Evolutionary conservation across 2,888 invertebrate genomes (phyloP).

Genomic region (Sicus ferrugineus): DNA sequence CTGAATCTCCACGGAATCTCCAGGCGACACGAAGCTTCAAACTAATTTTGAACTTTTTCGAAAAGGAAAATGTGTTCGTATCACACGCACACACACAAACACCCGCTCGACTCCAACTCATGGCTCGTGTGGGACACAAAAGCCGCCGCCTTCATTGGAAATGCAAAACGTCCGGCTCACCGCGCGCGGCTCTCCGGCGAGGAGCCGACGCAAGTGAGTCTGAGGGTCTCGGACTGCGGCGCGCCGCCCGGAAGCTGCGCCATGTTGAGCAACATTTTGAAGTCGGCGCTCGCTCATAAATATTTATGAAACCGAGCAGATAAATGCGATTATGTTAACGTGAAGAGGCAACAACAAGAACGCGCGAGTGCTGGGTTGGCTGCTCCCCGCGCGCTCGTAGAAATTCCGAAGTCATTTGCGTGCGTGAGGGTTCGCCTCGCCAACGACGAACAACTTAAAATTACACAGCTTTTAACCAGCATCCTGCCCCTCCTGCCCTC

Average conservation of each 20-base stretch:
- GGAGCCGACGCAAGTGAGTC: not conserved
- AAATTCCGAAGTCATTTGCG: conserved; percentile 20
- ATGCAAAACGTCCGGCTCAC: conserved; percentile 3
- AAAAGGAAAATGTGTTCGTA: too few species aligned
- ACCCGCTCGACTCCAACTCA: too few species aligned
- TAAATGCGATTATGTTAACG: not conserved
- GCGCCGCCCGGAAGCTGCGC: not conserved
- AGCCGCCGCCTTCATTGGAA: not conserved
- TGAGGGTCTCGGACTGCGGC: not conserved
- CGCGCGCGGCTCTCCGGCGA: too few species aligned
- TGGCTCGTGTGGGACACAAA: too few species aligned
- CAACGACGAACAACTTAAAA: conserved; percentile 13
- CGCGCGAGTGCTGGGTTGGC: not conserved
- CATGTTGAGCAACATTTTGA: too few species aligned
- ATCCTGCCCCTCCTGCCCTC: not conserved
- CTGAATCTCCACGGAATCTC: too few species aligned
- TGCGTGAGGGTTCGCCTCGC: conserved; percentile 7
- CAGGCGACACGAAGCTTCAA: too few species aligned
- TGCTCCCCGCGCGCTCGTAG: not conserved
- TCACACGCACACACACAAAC: too few species aligned
- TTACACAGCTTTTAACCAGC: conserved; percentile 32
- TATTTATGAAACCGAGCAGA: conserved; percentile 1
- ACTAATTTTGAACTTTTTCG: too few species aligned
- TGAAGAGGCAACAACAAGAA: not conserved
- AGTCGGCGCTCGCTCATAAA: not conserved